Evolutionary conservation across 2,797 vertebrate genomes (phyloP).

Genomic region (Tauraco hartlaubi): DNA sequence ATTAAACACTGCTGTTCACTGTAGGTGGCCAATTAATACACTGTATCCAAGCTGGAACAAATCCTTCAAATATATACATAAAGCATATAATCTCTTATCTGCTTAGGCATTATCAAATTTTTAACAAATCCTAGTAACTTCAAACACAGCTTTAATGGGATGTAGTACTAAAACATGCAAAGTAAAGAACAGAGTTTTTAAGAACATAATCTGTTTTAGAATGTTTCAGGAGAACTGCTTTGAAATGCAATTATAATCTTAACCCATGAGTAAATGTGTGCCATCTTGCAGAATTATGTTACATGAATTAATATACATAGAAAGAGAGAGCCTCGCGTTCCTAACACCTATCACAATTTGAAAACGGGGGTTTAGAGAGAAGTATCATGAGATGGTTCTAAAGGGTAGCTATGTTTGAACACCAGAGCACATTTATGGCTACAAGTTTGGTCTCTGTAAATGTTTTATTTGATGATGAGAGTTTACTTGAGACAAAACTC

Average conservation of each 20-base stretch:
- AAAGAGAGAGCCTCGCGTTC: conserved; percentile 21
- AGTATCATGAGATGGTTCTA: neutral
- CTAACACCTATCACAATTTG: neutral
- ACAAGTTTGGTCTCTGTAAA: conserved; percentile 11
- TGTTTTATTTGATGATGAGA: conserved; percentile 41
- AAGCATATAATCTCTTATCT: conserved; percentile 88
- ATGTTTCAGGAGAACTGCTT: conserved; percentile 81
- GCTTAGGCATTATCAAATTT: conserved; percentile 88
- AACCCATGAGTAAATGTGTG: conserved; percentile 77
- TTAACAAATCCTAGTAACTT: conserved; percentile 87
- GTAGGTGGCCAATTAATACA: conserved; percentile 89
- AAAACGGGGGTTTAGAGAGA: conserved; percentile 15
- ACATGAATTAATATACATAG: conserved; percentile 34
- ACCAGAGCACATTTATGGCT: neutral
- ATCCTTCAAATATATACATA: conserved; percentile 85
- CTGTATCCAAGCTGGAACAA: conserved; percentile 82
- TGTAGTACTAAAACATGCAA: conserved; percentile 83
- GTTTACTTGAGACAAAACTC: conserved; percentile 53
- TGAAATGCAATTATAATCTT: conserved; percentile 80
- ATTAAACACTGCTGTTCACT: conserved; percentile 83
- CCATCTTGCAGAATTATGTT: conserved; percentile 71
- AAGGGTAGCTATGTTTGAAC: conserved; percentile 24
- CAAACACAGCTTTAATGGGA: conserved; percentile 87
- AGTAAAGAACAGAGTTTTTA: conserved; percentile 82
- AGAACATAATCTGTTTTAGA: conserved; percentile 88